A percentile compares a stretch with the other conserved stretches of the same genome.
phyloP scores from a whole-genome alignment of 2,113 vertebrate species.

The Petrocephalus microphthalmus region DNA sequence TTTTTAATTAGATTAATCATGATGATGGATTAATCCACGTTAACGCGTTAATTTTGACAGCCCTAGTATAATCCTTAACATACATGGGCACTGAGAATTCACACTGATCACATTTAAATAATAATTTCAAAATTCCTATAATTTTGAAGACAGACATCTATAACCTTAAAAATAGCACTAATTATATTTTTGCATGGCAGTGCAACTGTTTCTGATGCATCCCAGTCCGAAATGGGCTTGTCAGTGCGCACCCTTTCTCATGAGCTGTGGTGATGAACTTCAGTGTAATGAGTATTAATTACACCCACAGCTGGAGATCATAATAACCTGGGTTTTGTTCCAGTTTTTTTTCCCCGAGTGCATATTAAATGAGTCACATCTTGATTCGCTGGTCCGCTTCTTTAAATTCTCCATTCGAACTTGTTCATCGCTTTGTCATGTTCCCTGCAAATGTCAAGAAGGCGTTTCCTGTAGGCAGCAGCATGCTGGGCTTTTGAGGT shows the following conservation, averaged over 20 bases:
- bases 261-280: background rate
- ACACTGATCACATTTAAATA: background rate
- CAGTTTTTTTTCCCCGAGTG: background rate
- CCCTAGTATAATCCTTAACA: background rate
- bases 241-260: background rate
- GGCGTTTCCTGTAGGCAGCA: background rate
- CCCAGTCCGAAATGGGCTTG: background rate
- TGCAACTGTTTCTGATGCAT: background rate
- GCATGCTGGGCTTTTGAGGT: background rate
- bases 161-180: no score
- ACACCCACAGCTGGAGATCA: background rate
- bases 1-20: no score
- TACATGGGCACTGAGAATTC: background rate
- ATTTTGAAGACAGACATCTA: no score
- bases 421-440: background rate
- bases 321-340: background rate
- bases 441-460: background rate
- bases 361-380: background rate
- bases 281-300: constrained; percentile 1
- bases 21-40: no score
- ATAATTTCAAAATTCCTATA: no score
- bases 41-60: no score
- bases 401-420: background rate
- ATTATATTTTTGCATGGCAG: background rate
- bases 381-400: background rate